Conservation (phyloP, 53 echinoderm and acorn worm genomes). For the Echinarachnius parma region DNA sequence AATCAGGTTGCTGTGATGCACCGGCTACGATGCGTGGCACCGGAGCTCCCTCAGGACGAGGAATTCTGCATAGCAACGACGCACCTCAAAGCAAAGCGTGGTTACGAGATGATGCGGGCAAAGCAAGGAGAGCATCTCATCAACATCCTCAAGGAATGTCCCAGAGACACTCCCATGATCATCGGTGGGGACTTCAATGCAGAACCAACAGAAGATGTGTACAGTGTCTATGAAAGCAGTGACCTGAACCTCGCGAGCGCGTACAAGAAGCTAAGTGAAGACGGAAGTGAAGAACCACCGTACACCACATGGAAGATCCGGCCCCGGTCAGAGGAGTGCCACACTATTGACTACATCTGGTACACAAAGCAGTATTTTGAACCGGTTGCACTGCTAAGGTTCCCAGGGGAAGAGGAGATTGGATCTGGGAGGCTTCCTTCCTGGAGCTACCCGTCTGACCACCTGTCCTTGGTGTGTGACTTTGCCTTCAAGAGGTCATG, state of each 20-base stretch:
- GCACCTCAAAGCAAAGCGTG: constrained; percentile 86
- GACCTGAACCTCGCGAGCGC: constrained; percentile 70
- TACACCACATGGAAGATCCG: constrained; percentile 99
- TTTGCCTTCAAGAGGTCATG: constrained; percentile 64
- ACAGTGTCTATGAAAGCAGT: constrained; percentile 53
- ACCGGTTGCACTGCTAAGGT: constrained; percentile 50
- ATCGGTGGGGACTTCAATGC: constrained; percentile 96
- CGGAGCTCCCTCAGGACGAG: constrained; percentile 8
- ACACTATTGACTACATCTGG: constrained; percentile 99
- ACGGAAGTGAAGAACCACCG: constrained; percentile 60
- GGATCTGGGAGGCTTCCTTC: constrained; percentile 79
- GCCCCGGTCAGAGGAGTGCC: constrained; percentile 72
- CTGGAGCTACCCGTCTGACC: constrained; percentile 82
- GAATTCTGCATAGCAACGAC: constrained; percentile 85
- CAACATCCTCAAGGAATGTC: constrained; percentile 52
- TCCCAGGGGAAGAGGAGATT: constrained; percentile 75
- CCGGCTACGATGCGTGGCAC: constrained; percentile 43
- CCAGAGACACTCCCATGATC: constrained; percentile 55
- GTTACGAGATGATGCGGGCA: constrained; percentile 68
- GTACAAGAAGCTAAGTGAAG: constrained; percentile 60
- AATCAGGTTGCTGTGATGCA: constrained; percentile 88
- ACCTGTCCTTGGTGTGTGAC: constrained; percentile 91
- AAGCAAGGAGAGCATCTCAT: constrained; percentile 78
- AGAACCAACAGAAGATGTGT: constrained; percentile 76
- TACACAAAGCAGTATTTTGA: constrained; percentile 53